Conservation (phyloP, 2,888 invertebrate species). For the Diloba caeruleocephala region DNA sequence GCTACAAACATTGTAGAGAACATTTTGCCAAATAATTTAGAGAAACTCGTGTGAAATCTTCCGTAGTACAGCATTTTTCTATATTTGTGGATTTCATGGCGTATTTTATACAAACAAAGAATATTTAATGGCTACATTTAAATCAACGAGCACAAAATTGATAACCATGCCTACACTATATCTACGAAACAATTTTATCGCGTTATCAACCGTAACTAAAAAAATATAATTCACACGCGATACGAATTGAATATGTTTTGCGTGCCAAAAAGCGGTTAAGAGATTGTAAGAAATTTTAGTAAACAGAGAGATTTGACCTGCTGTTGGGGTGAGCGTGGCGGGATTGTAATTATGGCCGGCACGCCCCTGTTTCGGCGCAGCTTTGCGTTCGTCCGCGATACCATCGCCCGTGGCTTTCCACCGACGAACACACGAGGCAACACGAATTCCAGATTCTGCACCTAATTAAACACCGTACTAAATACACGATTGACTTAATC, state of each 20-base stretch:
- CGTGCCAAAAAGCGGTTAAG: constrained; percentile 83
- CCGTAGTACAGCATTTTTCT: constrained; percentile 34
- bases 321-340: constrained; percentile 68
- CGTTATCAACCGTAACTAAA: constrained; percentile 74
- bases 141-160: constrained; percentile 64
- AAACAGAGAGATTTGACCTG: constrained; percentile 76
- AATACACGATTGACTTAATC: constrained; percentile 61
- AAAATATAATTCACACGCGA: constrained; percentile 81
- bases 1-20: constrained; percentile 15
- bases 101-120: constrained; percentile 47
- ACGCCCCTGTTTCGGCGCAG: constrained; percentile 77
- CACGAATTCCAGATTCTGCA: constrained; percentile 72
- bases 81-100: constrained; percentile 43
- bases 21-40: constrained; percentile 23
- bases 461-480: constrained; percentile 77
- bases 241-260: constrained; percentile 73
- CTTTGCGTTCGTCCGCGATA: constrained; percentile 73
- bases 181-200: constrained; percentile 64
- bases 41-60: constrained; percentile 40
- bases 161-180: constrained; percentile 61
- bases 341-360: constrained; percentile 77
- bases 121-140: constrained; percentile 60
- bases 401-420: constrained; percentile 70
- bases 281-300: constrained; percentile 76
- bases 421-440: constrained; percentile 63